Evolutionary conservation across 2,888 invertebrate species (phyloP).

Genomic region (Ectropis crepuscularia): DNA sequence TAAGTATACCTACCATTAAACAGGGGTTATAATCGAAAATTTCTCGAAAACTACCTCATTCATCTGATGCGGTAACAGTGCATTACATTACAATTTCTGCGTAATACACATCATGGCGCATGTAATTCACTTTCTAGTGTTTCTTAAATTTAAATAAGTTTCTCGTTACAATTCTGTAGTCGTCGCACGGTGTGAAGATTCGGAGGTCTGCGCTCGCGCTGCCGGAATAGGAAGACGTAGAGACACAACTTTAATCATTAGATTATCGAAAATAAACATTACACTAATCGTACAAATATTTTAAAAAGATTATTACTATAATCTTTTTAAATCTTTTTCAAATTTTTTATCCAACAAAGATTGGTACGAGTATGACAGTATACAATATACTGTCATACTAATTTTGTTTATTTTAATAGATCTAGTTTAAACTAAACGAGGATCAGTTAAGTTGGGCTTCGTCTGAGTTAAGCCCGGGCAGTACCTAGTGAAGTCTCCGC

Average conservation of each 20-base stretch:
- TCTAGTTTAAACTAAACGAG: too few relatives aligned
- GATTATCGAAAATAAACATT: background rate
- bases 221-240: conserved; percentile 18
- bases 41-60: conserved; percentile 9
- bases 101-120: conserved; percentile 41
- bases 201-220: conserved; percentile 38
- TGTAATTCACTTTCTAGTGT: conserved; percentile 68
- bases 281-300: too few relatives aligned
- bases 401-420: too few relatives aligned
- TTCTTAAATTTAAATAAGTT: conserved; percentile 65
- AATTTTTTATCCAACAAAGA: too few relatives aligned
- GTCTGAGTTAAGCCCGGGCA: too few relatives aligned
- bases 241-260: background rate
- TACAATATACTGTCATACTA: too few relatives aligned
- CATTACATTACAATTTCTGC: conserved; percentile 37
- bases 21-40: conserved; percentile 4
- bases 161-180: conserved; percentile 58
- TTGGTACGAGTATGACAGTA: too few relatives aligned
- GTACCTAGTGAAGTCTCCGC: too few relatives aligned
- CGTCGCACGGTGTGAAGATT: conserved; percentile 53
- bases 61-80: conserved; percentile 26
- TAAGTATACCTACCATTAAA: background rate
- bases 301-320: too few relatives aligned
- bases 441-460: too few relatives aligned
- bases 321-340: too few relatives aligned